Percentiles rank a stretch among this genome's conserved stretches.
These are phyloP conservation scores for Sitophilus oryzae DNA, from an alignment of 1,140 invertebrate genomes.

Conservation along the genomic window DNA sequence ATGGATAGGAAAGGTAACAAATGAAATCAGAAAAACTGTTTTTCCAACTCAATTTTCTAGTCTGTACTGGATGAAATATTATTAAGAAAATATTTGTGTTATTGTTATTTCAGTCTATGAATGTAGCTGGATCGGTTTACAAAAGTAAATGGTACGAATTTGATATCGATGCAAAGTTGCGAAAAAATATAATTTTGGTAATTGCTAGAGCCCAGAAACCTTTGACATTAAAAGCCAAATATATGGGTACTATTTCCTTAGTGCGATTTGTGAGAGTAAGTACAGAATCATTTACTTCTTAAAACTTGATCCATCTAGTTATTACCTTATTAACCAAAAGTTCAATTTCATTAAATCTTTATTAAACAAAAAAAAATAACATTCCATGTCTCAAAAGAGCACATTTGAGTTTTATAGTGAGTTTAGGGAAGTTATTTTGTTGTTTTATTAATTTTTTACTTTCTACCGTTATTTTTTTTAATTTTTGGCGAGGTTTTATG, in stretches of 20 bases:
- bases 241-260: slow-evolving; percentile 4
- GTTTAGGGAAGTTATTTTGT: too few species aligned
- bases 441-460: too few species aligned
- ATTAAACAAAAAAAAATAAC: too few species aligned
- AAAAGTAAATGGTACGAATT: slow-evolving; percentile 10
- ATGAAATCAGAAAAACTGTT: neutral
- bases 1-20: too few species aligned
- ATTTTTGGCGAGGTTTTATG: too few species aligned
- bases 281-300: too few species aligned
- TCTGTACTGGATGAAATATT: neutral
- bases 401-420: too few species aligned
- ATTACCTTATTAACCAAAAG: too few species aligned
- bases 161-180: neutral
- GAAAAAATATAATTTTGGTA: slow-evolving; percentile 3
- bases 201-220: slow-evolving; percentile 8
- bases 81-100: neutral
- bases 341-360: too few species aligned
- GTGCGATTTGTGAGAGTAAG: slow-evolving; percentile 7
- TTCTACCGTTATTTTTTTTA: too few species aligned
- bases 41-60: neutral
- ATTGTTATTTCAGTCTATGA: slow-evolving; percentile 8
- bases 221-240: neutral
- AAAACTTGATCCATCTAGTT: too few species aligned
- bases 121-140: slow-evolving; percentile 8
- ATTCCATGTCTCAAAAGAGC: too few species aligned